These are phyloP conservation scores for Sphaerophoria rueppellii DNA, from an alignment of 2,888 invertebrate species.

Conservation along the genomic window DNA sequence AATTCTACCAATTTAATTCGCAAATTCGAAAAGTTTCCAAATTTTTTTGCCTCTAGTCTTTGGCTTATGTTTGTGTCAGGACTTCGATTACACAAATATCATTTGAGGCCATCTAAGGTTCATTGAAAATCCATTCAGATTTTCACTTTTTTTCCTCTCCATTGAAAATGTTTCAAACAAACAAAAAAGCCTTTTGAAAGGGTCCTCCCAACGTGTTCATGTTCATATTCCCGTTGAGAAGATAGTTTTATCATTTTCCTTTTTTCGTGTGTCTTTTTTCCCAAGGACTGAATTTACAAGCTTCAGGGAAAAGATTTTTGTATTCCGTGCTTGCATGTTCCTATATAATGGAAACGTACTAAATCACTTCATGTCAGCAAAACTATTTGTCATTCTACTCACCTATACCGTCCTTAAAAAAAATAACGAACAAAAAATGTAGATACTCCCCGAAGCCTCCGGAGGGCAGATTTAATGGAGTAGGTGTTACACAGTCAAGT, in stretches of 20 bases:
- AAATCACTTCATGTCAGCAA: conserved; percentile 64
- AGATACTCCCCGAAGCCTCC: conserved; percentile 34
- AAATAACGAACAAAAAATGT: conserved; percentile 25
- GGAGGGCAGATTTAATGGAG: conserved; percentile 45
- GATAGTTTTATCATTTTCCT: conserved; percentile 27
- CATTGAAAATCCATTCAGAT: conserved; percentile 35
- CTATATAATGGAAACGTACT: conserved; percentile 43
- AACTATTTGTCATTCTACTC: conserved; percentile 66
- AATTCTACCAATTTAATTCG: background rate
- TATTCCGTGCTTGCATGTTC: conserved; percentile 25
- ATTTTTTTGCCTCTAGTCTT: conserved; percentile 2
- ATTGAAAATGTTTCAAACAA: conserved; percentile 6
- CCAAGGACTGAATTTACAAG: background rate
- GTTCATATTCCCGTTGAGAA: conserved; percentile 17
- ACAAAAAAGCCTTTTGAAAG: conserved; percentile 1
- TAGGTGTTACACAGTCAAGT: conserved; percentile 42
- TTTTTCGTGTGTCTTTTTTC: background rate
- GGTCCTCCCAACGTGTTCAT: background rate
- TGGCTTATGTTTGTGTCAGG: conserved; percentile 31
- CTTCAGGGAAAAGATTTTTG: conserved; percentile 5
- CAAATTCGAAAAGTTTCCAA: background rate
- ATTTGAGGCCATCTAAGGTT: conserved; percentile 28
- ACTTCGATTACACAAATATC: conserved; percentile 31
- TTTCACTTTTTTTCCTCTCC: background rate
- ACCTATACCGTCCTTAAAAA: background rate